phyloP scores from a whole-genome alignment of 1,140 invertebrate genomes.

The Capitella teleta region DNA sequence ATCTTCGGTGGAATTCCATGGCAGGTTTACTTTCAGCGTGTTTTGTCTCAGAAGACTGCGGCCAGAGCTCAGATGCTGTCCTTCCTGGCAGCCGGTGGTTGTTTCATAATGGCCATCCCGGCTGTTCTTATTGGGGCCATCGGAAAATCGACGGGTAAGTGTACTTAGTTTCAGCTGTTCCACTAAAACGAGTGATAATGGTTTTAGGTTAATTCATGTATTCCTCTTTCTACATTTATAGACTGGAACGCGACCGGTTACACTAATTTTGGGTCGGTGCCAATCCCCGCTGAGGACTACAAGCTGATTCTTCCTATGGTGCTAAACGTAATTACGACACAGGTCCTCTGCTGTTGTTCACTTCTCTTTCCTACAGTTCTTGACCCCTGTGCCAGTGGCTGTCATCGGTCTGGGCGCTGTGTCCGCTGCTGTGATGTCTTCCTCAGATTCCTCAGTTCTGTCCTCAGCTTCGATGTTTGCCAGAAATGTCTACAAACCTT shows the following conservation, averaged over 20 bases:
- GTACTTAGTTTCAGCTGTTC: background rate
- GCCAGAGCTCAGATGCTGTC: constrained; percentile 82
- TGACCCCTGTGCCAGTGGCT: constrained; percentile 13
- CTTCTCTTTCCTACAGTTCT: constrained; percentile 54
- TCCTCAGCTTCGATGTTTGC: constrained; percentile 2
- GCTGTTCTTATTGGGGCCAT: constrained; percentile 92
- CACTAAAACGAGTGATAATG: background rate
- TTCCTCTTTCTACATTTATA: constrained; percentile 31
- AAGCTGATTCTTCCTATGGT: constrained; percentile 94
- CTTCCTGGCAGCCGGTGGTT: constrained; percentile 90
- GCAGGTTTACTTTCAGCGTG: constrained; percentile 96
- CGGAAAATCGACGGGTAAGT: constrained; percentile 79
- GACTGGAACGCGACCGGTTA: constrained; percentile 81
- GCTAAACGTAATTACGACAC: too few relatives aligned
- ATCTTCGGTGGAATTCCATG: constrained; percentile 96
- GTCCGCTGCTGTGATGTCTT: constrained; percentile 10
- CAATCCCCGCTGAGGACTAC: constrained; percentile 35
- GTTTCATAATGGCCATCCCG: constrained; percentile 91
- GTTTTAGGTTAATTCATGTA: background rate
- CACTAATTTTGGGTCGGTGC: background rate
- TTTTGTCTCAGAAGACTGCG: constrained; percentile 88
- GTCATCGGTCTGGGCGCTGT: constrained; percentile 12
- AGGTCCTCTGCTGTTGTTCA: too few relatives aligned
- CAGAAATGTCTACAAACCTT: constrained; percentile 3
- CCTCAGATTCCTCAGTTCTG: constrained; percentile 5